Conservation (phyloP, 2,797 vertebrate species). For the Natrix natrix region DNA sequence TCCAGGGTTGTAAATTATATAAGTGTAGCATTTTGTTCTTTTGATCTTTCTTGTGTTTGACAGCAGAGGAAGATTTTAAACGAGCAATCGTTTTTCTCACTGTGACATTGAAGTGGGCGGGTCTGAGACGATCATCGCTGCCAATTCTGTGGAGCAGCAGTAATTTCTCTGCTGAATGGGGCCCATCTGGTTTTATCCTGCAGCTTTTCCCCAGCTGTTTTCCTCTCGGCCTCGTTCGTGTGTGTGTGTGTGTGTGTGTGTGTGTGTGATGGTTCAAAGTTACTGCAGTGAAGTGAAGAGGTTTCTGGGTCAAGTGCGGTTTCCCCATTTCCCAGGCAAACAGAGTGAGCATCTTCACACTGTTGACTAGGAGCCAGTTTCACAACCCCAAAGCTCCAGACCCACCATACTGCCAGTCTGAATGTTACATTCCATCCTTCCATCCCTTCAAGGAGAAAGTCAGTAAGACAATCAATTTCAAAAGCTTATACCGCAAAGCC, state of each 20-base stretch:
- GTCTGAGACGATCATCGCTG: not conserved
- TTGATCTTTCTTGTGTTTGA: not conserved
- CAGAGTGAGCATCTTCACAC: not conserved
- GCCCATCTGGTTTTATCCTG: not conserved
- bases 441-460: not conserved
- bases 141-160: not conserved
- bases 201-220: not conserved
- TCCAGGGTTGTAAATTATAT: not conserved
- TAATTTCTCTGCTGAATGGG: not conserved
- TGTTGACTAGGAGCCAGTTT: not conserved
- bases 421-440: not conserved
- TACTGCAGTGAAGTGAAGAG: not conserved
- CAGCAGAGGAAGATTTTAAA: not conserved
- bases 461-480: not conserved
- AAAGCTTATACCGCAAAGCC: not conserved
- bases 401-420: not conserved
- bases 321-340: not conserved
- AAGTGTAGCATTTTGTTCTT: not conserved
- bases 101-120: not conserved
- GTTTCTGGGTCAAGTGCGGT: not conserved
- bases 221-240: too few species aligned
- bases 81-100: not conserved
- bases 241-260: not conserved
- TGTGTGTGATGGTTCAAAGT: not conserved
- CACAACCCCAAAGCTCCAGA: not conserved